A percentile compares a stretch with the other conserved stretches of the same genome.
Evolutionary conservation across 2,113 vertebrate species (phyloP).

Genomic region (Lasiurus cinereus): DNA sequence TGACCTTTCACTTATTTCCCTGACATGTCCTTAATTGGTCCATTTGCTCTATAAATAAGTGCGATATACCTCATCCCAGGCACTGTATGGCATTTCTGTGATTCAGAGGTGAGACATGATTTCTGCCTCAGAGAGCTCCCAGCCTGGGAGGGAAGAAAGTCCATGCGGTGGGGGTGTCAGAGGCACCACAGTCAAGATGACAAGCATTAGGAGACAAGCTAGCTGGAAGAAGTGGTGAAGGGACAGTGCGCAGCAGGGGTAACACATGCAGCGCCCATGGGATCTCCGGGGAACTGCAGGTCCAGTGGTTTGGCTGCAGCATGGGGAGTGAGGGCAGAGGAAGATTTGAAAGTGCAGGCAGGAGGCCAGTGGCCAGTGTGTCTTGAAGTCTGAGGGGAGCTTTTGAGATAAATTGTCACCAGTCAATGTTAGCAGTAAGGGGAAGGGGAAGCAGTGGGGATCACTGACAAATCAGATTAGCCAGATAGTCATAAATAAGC

Average conservation of each 20-base stretch:
- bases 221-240: background rate
- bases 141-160: background rate
- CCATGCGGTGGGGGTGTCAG: background rate
- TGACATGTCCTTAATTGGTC: background rate
- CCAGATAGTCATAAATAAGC: background rate
- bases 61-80: background rate
- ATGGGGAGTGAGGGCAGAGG: background rate
- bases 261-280: accelerated
- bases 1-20: background rate
- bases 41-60: background rate
- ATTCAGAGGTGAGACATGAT: background rate
- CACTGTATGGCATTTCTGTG: background rate
- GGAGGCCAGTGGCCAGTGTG: background rate
- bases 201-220: background rate
- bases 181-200: background rate
- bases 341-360: background rate
- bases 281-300: background rate
- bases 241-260: background rate
- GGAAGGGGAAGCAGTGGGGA: background rate
- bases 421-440: background rate
- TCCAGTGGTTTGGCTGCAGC: background rate
- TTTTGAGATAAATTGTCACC: background rate
- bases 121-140: background rate
- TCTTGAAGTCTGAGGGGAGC: background rate
- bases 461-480: background rate